These are phyloP conservation scores for Chascanopsetta lugubris DNA, from an alignment of 2,113 vertebrate genomes.

Conservation along the genomic window DNA sequence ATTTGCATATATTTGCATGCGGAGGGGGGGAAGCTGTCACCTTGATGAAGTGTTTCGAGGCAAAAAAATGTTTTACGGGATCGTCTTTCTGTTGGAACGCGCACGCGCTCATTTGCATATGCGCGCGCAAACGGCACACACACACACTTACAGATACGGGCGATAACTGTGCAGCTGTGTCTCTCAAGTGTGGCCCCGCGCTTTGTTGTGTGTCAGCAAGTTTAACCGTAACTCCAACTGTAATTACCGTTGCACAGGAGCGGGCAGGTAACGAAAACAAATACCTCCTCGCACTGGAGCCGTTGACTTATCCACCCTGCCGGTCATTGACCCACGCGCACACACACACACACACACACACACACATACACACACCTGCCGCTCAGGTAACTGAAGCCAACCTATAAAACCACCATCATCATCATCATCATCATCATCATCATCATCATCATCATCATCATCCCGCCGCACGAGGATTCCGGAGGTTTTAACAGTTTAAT, in stretches of 20 bases:
- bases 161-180: conserved; percentile 72
- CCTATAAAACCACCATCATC: conserved; percentile 2
- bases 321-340: conserved; percentile 19
- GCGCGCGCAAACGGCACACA: conserved; percentile 30
- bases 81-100: neutral
- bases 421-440: no score
- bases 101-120: conserved; percentile 28
- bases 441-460: no score
- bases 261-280: conserved; percentile 44
- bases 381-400: conserved; percentile 48
- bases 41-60: no score
- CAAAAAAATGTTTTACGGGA: no score
- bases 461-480: no score
- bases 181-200: conserved; percentile 58
- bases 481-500: no score
- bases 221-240: conserved; percentile 61
- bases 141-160: neutral
- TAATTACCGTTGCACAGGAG: conserved; percentile 70
- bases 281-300: conserved; percentile 25
- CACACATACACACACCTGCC: conserved; percentile 50
- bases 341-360: conserved; percentile 6
- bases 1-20: neutral
- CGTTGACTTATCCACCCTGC: conserved; percentile 20
- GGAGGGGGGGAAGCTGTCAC: neutral
- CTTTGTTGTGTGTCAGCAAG: conserved; percentile 72